Evolutionary conservation across 2,113 vertebrate genomes (phyloP).

Genomic region (Fulmarus glacialis): DNA sequence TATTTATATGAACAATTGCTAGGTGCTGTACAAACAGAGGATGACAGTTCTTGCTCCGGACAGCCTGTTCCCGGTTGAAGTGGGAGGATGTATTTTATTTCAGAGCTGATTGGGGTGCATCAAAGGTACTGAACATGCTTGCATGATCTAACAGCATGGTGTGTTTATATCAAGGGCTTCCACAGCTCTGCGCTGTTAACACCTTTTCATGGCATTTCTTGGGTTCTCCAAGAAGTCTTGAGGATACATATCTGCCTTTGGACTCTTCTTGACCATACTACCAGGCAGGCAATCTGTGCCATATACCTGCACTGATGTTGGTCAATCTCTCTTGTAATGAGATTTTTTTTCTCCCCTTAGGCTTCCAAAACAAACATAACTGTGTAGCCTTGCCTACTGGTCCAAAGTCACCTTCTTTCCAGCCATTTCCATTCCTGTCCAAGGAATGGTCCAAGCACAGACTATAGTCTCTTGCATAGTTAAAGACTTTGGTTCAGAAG

Average conservation of each 20-base stretch:
- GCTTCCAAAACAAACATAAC: background rate
- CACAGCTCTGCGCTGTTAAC: background rate
- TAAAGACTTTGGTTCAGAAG: background rate
- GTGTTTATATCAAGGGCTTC: background rate
- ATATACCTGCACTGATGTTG: background rate
- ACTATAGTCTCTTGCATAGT: background rate
- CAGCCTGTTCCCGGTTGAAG: background rate
- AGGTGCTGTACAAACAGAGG: background rate
- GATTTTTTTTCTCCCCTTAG: background rate
- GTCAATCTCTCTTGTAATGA: background rate
- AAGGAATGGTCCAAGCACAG: background rate
- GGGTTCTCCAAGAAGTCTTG: background rate
- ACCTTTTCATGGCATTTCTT: background rate
- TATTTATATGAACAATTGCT: background rate
- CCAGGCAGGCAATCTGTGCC: background rate
- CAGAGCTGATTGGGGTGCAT: background rate
- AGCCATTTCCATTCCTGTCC: background rate
- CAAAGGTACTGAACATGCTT: background rate
- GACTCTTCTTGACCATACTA: accelerated
- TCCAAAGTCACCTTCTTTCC: background rate
- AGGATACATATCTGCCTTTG: background rate
- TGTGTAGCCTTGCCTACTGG: background rate
- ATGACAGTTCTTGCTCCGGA: background rate
- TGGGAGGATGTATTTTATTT: background rate
- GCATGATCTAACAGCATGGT: background rate